Evolutionary conservation across 2,797 vertebrate genomes (phyloP), one percentile per base, ranked within the genome.

Genomic region (Esox masquinongy): DNA sequence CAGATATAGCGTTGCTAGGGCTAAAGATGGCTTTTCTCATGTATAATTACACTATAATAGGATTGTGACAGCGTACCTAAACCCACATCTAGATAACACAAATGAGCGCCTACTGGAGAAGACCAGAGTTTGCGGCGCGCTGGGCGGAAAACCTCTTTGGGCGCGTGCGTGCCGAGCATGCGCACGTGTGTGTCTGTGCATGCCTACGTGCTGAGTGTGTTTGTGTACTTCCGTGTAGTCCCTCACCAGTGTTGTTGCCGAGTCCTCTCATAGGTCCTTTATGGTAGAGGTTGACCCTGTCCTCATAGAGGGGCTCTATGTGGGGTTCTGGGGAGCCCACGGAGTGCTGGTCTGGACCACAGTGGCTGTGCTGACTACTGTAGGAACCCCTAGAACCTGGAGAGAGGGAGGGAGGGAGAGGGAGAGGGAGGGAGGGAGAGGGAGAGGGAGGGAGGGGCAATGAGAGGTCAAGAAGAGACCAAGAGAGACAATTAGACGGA

Each of bases 251-350:
- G 92, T 96, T 98, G 92, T 97, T 99, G 85, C 96, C 97, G 74
- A 98, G 94, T 91, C 97, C 98, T 93, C 97, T 97, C 96, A 98
- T 97, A 81, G 95, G 97, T 85, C 96, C 96, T 87, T 99, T 99
- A 94, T 97, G 97, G 92, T 98, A 98, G 86, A 97, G 97, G 92
- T 98, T 98, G 86, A 98, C 95, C 73, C 96, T 94, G 86, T 99
- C 97, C 91, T 99, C 97, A 93, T 99, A 98, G 92, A 98, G 98
- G 82, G 97, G 97, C 88, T 99, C 97, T 90, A 99, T 98, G 81
- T 98, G 96, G 90, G 98, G 98, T 64, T 99, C 97, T 15, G 97
- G 97, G 85, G 98, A 98, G 84, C 97, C 97, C 85, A 99, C 92
- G 17, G 96, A 95, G 87, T 97, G 95, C 77, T 97, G 87, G 73